Percentiles rank a stretch among this genome's conserved stretches.
Conservation (phyloP, 2,797 vertebrate species). For the Selene dorsalis region DNA sequence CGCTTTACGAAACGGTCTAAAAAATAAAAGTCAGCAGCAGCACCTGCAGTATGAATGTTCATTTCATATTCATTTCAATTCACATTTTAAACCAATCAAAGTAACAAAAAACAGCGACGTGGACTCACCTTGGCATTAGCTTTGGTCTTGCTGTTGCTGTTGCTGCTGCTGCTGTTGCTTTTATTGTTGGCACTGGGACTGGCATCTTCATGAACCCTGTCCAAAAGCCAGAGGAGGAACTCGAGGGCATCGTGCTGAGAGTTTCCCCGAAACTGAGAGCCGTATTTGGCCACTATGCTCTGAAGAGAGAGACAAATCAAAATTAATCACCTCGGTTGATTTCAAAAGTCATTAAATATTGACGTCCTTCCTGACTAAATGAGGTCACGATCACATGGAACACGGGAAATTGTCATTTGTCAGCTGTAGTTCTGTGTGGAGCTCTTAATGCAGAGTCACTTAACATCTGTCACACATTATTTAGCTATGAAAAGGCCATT, state of each 20-base stretch:
- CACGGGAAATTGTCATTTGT: conserved; percentile 19
- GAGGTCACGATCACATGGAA: background rate
- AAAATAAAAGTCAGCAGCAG: background rate
- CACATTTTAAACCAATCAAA: background rate
- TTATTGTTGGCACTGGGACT: conserved; percentile 77
- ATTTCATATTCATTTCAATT: too few relatives aligned
- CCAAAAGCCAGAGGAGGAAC: conserved; percentile 96
- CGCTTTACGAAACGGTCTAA: background rate
- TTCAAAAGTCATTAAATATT: conserved; percentile 33
- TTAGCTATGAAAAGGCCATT: conserved; percentile 15
- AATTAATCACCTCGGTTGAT: conserved; percentile 21
- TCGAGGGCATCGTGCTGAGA: conserved; percentile 95
- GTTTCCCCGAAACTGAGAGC: conserved; percentile 93
- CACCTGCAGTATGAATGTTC: background rate
- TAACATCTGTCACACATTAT: conserved; percentile 20
- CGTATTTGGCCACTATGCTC: conserved; percentile 93
- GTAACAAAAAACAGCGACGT: background rate
- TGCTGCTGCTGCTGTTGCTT: conserved; percentile 49
- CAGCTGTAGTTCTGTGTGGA: conserved; percentile 15
- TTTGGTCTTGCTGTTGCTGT: conserved; percentile 71
- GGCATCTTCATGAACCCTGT: conserved; percentile 92
- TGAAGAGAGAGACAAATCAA: conserved; percentile 65
- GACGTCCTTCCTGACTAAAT: conserved; percentile 26
- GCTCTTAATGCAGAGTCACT: conserved; percentile 32
- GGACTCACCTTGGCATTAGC: conserved; percentile 82